These are phyloP conservation scores for Ceramica pisi DNA, from an alignment of 2,888 invertebrate genomes.

Conservation along the genomic window DNA sequence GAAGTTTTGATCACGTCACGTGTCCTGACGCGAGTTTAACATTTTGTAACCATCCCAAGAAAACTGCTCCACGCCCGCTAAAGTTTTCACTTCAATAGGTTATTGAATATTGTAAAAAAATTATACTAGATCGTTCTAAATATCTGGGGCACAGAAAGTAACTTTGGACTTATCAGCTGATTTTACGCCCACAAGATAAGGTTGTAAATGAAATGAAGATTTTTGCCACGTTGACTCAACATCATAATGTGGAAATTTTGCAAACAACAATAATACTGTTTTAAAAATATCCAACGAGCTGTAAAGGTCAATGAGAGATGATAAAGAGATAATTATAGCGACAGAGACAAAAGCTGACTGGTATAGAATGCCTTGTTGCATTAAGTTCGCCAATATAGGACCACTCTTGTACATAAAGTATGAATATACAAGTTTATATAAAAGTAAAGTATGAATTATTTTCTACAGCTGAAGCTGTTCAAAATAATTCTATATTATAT, in stretches of 20 bases:
- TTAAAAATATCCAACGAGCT: not conserved
- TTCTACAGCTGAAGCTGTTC: not conserved
- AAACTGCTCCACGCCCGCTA: no score
- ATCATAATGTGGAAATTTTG: slow-evolving; percentile 2
- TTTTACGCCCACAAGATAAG: not conserved
- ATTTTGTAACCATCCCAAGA: no score
- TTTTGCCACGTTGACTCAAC: not conserved
- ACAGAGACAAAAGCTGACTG: not conserved
- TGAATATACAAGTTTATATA: no score
- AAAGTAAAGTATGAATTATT: no score
- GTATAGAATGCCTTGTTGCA: no score
- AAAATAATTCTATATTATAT: not conserved
- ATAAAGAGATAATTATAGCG: not conserved
- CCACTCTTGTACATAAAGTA: no score
- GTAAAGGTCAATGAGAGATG: not conserved
- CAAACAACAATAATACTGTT: not conserved
- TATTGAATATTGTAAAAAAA: not conserved
- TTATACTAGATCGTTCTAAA: not conserved
- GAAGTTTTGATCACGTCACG: no score
- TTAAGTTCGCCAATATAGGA: no score
- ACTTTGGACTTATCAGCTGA: not conserved
- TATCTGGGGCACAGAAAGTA: not conserved
- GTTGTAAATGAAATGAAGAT: not conserved
- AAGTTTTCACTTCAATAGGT: no score
- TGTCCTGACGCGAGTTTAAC: no score